Conservation (phyloP, 1,140 invertebrate species). For the Pectinophora gossypiella region DNA sequence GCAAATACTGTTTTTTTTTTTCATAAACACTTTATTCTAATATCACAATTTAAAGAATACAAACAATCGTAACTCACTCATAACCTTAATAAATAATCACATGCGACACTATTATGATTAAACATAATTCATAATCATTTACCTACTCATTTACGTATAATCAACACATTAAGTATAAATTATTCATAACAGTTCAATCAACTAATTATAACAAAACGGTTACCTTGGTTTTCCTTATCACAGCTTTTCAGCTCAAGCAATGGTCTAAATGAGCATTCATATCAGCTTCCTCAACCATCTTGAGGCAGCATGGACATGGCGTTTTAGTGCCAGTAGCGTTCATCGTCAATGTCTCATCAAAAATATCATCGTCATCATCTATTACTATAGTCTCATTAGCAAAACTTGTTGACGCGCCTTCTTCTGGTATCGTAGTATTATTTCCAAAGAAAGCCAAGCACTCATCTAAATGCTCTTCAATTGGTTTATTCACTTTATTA, state of each 20-base stretch:
- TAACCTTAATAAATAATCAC: neutral
- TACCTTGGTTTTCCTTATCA: too few relatives aligned
- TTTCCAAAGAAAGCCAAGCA: slow-evolving; percentile 71
- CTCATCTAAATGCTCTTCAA: slow-evolving; percentile 80
- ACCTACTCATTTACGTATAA: neutral
- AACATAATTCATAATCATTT: neutral
- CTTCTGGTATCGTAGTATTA: slow-evolving; percentile 33
- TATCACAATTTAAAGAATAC: slow-evolving; percentile 19
- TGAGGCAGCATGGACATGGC: slow-evolving; percentile 63
- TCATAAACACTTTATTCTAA: slow-evolving; percentile 17
- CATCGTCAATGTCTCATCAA: slow-evolving; percentile 45
- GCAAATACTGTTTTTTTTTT: slow-evolving; percentile 5
- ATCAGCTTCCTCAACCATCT: slow-evolving; percentile 55
- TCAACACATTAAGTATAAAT: too few relatives aligned
- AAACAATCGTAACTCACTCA: neutral
- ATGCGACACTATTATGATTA: neutral
- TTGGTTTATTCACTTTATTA: slow-evolving; percentile 59
- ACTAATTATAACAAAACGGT: too few relatives aligned
- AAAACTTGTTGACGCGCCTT: slow-evolving; percentile 38
- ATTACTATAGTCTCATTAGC: slow-evolving; percentile 36
- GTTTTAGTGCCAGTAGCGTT: slow-evolving; percentile 65
- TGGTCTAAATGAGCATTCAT: slow-evolving; percentile 66
- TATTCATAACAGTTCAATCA: too few relatives aligned
- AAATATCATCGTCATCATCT: slow-evolving; percentile 47
- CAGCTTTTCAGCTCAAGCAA: too few relatives aligned